Conservation (phyloP, 2,113 vertebrate species). For the Centropus unirufus region DNA sequence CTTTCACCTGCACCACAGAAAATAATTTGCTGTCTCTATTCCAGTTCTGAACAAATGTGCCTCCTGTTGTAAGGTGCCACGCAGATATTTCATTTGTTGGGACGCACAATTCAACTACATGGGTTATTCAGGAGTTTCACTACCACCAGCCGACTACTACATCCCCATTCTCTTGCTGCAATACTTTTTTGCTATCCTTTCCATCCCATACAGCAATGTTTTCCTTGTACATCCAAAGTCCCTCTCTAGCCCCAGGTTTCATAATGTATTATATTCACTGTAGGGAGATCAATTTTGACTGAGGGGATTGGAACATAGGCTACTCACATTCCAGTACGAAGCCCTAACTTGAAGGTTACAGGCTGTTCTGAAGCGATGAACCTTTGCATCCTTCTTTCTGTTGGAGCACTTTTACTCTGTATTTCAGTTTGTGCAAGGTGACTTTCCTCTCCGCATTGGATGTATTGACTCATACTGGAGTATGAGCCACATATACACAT, state of each 20-base stretch:
- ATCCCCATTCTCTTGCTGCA: neutral
- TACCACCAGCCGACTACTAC: neutral
- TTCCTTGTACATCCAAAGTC: neutral
- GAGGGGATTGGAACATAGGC: neutral
- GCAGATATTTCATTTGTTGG: neutral
- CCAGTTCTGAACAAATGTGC: neutral
- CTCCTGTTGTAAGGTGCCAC: neutral
- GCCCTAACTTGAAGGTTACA: neutral
- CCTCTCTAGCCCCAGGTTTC: neutral
- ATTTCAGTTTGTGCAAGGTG: neutral
- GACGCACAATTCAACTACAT: neutral
- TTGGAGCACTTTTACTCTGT: neutral
- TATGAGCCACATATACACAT: accelerated
- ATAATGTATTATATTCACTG: neutral
- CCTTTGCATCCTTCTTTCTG: neutral
- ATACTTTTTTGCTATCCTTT: neutral
- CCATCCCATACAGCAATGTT: neutral
- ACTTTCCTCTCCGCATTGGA: neutral
- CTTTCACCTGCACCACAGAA: neutral
- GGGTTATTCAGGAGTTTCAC: neutral
- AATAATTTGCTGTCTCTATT: neutral
- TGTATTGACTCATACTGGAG: neutral
- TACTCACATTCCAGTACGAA: neutral
- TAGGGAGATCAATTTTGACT: neutral
- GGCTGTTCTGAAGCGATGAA: neutral